Evolutionary conservation across 1,140 invertebrate genomes (phyloP).

Genomic region (Papilio dardanus): DNA sequence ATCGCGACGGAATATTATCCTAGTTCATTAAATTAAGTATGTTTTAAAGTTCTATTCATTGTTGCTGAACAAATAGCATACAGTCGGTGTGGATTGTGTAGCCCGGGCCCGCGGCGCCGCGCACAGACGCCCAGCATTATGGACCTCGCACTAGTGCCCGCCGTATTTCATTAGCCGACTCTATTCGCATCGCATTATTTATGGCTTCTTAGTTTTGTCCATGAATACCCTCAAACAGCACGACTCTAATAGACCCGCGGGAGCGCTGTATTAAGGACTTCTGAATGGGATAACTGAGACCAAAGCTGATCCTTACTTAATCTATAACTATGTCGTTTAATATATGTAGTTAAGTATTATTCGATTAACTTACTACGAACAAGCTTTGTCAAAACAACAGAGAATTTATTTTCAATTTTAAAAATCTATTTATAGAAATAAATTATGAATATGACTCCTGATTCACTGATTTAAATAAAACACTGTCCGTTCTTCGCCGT

Average conservation of each 20-base stretch:
- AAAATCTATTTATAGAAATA: slow-evolving; percentile 6
- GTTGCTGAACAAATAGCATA: slow-evolving; percentile 32
- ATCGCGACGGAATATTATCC: neutral
- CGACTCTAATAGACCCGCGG: slow-evolving; percentile 60
- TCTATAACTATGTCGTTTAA: slow-evolving; percentile 43
- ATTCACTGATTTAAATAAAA: neutral
- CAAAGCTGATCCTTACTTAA: slow-evolving; percentile 57
- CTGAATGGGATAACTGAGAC: slow-evolving; percentile 69
- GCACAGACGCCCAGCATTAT: slow-evolving; percentile 56
- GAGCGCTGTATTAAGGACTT: slow-evolving; percentile 69
- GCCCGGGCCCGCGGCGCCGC: slow-evolving; percentile 43
- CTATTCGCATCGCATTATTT: slow-evolving; percentile 72
- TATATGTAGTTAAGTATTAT: slow-evolving; percentile 36
- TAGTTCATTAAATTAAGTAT: slow-evolving; percentile 23
- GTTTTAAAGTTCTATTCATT: slow-evolving; percentile 34
- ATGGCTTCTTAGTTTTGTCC: slow-evolving; percentile 72
- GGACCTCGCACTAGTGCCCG: slow-evolving; percentile 56
- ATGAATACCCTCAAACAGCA: slow-evolving; percentile 65
- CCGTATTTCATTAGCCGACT: slow-evolving; percentile 77
- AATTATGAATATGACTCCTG: neutral
- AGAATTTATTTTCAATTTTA: neutral
- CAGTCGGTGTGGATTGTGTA: slow-evolving; percentile 33
- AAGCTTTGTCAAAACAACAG: too few relatives aligned
- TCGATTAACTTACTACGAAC: slow-evolving; percentile 35
- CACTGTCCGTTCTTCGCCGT: neutral